A percentile compares a stretch with the other conserved stretches of the same genome.
Conservation (phyloP, 2,888 invertebrate species). For the Tridacna crocea region DNA sequence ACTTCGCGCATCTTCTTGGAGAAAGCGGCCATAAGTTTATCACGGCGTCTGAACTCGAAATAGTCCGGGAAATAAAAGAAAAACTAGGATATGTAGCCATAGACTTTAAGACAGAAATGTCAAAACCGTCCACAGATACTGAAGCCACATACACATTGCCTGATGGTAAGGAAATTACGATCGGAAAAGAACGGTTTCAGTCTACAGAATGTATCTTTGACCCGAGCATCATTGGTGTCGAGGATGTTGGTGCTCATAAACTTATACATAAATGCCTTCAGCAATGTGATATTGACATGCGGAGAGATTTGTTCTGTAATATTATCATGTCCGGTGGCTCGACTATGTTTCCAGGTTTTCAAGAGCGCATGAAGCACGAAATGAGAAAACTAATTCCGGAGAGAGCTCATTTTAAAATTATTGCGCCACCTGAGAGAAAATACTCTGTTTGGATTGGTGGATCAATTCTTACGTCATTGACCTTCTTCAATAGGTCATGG, state of each 20-base stretch:
- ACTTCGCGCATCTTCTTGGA: conserved; percentile 24
- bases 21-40: conserved; percentile 42
- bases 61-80: conserved; percentile 71
- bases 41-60: conserved; percentile 67
- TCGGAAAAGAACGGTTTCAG: conserved; percentile 80
- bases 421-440: conserved; percentile 68
- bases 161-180: conserved; percentile 80
- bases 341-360: conserved; percentile 76
- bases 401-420: conserved; percentile 65
- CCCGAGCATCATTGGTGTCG: conserved; percentile 77
- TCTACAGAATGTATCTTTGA: conserved; percentile 79
- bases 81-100: conserved; percentile 65
- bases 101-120: conserved; percentile 70
- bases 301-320: conserved; percentile 64
- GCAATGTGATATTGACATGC: conserved; percentile 62
- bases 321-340: conserved; percentile 72
- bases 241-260: conserved; percentile 71
- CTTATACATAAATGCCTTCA: conserved; percentile 63
- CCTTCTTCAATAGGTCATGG: conserved; percentile 61
- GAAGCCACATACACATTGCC: conserved; percentile 81
- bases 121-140: conserved; percentile 85
- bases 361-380: conserved; percentile 69
- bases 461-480: conserved; percentile 61
- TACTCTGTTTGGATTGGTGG: conserved; percentile 83
- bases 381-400: conserved; percentile 67